phyloP scores from a whole-genome alignment of 2,888 invertebrate genomes.

The Drosophila maculinotata region DNA sequence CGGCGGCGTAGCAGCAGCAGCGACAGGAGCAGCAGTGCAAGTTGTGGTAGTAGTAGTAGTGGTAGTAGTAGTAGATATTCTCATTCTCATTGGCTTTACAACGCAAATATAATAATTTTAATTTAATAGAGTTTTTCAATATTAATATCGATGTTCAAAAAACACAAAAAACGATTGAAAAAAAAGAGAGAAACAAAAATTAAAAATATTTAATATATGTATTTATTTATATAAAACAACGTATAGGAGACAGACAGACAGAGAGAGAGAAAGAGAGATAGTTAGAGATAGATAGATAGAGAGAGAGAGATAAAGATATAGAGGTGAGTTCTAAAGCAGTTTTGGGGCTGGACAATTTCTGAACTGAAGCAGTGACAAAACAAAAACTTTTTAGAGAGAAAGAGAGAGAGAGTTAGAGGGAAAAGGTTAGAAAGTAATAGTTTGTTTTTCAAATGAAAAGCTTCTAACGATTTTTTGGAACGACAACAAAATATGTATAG shows the following conservation, averaged over 20 bases:
- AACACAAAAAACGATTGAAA: constrained; percentile 54
- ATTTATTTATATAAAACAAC: constrained; percentile 42
- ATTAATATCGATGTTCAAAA: constrained; percentile 63
- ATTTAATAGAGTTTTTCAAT: constrained; percentile 75
- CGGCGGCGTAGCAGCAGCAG: constrained; percentile 49
- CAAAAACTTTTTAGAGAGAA: constrained; percentile 25
- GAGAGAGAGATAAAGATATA: constrained; percentile 9
- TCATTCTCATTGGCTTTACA: constrained; percentile 84
- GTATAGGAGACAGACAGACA: constrained; percentile 23
- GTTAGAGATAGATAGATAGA: constrained; percentile 10
- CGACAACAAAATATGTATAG: constrained; percentile 39
- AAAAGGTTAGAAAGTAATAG: constrained; percentile 3
- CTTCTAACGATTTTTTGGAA: constrained; percentile 44
- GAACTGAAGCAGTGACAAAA: constrained; percentile 46
- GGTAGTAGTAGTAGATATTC: constrained; percentile 84
- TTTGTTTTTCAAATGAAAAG: constrained; percentile 45
- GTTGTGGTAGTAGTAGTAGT: constrained; percentile 75
- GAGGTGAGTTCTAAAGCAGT: constrained; percentile 17
- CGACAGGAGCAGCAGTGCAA: constrained; percentile 83
- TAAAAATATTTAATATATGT: constrained; percentile 46
- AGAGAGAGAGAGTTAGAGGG: constrained; percentile 5
- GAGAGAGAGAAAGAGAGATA: neutral
- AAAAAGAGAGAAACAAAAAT: constrained; percentile 55
- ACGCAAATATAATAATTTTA: constrained; percentile 83
- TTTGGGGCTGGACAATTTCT: constrained; percentile 24